A percentile compares a stretch with the other conserved stretches of the same genome.
These are phyloP conservation scores for Amazona guildingii DNA, from an alignment of 2,113 vertebrate species.

Conservation along the genomic window DNA sequence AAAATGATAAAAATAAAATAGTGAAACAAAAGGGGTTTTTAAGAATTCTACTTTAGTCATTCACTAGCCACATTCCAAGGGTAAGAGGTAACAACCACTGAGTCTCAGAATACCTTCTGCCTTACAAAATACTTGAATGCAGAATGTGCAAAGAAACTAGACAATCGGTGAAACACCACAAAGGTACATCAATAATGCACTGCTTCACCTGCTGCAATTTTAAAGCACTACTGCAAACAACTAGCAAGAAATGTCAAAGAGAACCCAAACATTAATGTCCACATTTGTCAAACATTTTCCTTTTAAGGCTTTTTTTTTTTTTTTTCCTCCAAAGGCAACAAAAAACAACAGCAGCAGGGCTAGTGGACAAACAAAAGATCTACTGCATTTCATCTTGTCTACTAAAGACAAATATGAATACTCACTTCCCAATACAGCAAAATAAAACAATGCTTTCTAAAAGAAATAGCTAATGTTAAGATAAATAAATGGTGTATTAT, in stretches of 20 bases:
- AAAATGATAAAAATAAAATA: neutral
- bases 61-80: neutral
- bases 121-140: neutral
- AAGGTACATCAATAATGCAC: too few species aligned
- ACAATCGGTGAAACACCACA: neutral
- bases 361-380: neutral
- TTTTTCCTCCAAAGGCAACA: neutral
- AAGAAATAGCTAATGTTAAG: neutral
- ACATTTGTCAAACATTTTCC: neutral
- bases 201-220: neutral
- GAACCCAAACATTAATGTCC: neutral
- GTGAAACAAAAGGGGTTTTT: neutral
- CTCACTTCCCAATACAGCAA: neutral
- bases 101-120: neutral
- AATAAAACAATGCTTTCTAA: neutral
- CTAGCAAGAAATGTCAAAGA: neutral
- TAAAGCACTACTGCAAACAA: neutral
- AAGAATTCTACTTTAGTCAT: neutral
- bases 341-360: neutral
- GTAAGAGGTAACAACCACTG: neutral
- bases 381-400: neutral
- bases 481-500: neutral
- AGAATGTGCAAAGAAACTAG: neutral
- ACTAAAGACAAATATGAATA: neutral
- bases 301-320: neutral